Base-by-base conservation (phyloP, 2,888 invertebrate species). In the Brenthis ino region DNA sequence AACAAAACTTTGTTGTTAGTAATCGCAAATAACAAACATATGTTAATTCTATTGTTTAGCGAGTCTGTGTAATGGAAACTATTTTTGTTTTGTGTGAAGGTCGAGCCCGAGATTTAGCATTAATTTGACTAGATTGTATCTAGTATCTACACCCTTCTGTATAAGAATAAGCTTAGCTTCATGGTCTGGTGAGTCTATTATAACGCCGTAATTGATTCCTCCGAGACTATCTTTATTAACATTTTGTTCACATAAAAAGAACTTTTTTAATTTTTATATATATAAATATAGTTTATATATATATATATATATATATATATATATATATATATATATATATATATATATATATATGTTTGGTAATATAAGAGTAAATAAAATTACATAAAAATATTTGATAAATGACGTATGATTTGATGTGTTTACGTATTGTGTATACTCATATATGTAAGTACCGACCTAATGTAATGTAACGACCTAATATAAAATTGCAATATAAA, bases 1-100 rank as follows among this genome's bases (percentile, higher is more conserved):
- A 20, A 57, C 20, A 48, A 50, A 55, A 50, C 16, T 55, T 33
- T 66, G 33, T 13, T 43, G 51, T n/a, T 51, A 20, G 64, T 58
- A 64, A 58, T 47, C 54, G 60, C 57, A 47, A 57, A 68, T 64
- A 69, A 68, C 69, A 72, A 70, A 70, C 70, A 73, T 69, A 43
- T 56, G 60, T 28, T 65, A 70, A 67, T 64, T 50, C 67, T 67
- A 66, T 70, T 67, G 64, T 72, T 72, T 70, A 72, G 68, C 69
- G 68, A 60, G 58, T 58, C 71, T 68, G 72, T 69, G 72, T 69
- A 70, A 72, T 68, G 55, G 65, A 70, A 70, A 72, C 74, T 74
- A 75, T 77, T 77, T 77, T 74, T 65, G 73, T 72, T 60, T 63
- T 67, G 57, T 58, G 57, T 67, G 74, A 77, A 77, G 77, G 77